These are phyloP conservation scores for Pedionomus torquatus DNA, from an alignment of 2,113 vertebrate species.

Conservation along the genomic window DNA sequence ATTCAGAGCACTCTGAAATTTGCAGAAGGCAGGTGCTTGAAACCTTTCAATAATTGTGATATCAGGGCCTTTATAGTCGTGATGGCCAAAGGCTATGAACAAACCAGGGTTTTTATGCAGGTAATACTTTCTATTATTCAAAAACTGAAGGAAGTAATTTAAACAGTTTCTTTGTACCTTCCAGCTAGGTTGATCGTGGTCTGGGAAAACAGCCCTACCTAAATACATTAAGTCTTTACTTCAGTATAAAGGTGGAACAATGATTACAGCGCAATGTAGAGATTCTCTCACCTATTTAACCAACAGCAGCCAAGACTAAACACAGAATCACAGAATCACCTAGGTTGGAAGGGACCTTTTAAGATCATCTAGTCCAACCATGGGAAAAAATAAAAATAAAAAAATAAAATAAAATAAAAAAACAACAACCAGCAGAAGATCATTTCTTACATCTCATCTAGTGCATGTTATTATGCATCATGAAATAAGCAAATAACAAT, in stretches of 20 bases:
- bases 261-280: background rate
- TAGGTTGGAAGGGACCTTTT: too few relatives aligned
- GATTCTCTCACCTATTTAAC: background rate
- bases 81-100: background rate
- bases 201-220: background rate
- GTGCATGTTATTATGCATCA: fast-evolving
- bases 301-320: background rate
- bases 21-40: background rate
- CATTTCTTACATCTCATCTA: background rate
- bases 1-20: background rate
- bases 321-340: too few relatives aligned
- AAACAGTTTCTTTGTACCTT: background rate
- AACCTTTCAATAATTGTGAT: background rate
- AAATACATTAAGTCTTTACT: background rate
- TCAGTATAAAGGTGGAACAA: background rate
- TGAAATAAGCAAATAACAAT: background rate
- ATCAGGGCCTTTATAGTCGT: background rate
- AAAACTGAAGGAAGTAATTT: background rate
- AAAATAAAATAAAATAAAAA: too few relatives aligned
- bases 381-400: too few relatives aligned
- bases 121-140: background rate
- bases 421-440: background rate
- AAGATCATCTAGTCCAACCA: too few relatives aligned
- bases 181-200: background rate
- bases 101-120: background rate